Base-by-base conservation (phyloP, 2,113 vertebrate genomes). In the Laterallus jamaicensis region DNA sequence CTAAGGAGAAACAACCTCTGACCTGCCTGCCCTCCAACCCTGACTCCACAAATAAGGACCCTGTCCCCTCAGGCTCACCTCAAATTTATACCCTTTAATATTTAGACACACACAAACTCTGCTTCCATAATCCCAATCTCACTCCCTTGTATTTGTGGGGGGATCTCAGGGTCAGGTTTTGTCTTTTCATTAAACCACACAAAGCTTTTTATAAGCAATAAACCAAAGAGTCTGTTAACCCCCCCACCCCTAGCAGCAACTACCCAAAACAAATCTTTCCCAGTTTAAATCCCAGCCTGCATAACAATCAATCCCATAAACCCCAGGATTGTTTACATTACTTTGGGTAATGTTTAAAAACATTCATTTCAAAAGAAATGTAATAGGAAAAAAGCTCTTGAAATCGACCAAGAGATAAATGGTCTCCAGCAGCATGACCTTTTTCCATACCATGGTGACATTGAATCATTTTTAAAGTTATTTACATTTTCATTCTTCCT, bases 381-480 rank as follows among this genome's bases (percentile, higher is more conserved):
- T 97, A 98, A 98, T 97, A 96, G 96, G 97, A 96, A 97, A 97
- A 98, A 97, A 98, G 98, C 98, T 97, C 97, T 98, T 98, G 97
- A 97, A 98, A 97, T 82, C 2, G 80, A 15, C 81, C 40, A 67
- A 12, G 22, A 98, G 98, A 98, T 97, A 90, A 97, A 98, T 98
- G 97, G 77, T 74, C 89, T 82, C 69, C 91, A 89, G 93, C 88
- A 71, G 74, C 73, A n/a, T 95, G 96, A 96, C 98, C 98, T 97
- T 95, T 96, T 69, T 89, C 97, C 94, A 69, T 82, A 95, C 97
- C 95, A 95, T 40, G 8, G 70, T 96, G 98, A 98, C 98, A 97
- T 49, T 98, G 98, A 98, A 97, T 95, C 94, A 98, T 98, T 97
- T 97, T 97, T 94, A 88, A 96, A 96, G 95, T 95, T 97, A 97